Evolutionary conservation across 2,797 vertebrate genomes (phyloP).

Genomic region (Coregonus sp.): DNA sequence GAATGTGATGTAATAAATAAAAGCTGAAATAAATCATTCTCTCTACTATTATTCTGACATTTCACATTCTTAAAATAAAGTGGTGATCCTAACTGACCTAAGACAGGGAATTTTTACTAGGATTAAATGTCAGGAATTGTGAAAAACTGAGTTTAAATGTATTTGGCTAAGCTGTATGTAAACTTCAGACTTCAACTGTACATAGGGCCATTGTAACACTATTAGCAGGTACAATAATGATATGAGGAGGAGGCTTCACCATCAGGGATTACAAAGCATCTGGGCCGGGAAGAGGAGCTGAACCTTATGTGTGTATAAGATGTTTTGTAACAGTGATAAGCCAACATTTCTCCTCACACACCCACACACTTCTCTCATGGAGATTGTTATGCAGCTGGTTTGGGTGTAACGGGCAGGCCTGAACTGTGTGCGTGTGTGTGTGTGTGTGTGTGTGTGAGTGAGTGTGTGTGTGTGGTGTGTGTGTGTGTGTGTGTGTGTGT

Average conservation of each 20-base stretch:
- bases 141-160: too few relatives aligned
- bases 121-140: too few relatives aligned
- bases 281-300: constrained; percentile 36
- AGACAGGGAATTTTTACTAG: too few relatives aligned
- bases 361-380: constrained; percentile 16
- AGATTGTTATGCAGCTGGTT: constrained; percentile 8
- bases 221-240: neutral
- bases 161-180: too few relatives aligned
- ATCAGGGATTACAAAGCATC: neutral
- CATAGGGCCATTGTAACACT: neutral
- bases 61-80: too few relatives aligned
- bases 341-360: neutral
- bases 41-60: too few relatives aligned
- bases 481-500: too few relatives aligned
- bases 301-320: constrained; percentile 5
- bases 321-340: constrained; percentile 6
- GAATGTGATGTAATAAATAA: too few relatives aligned
- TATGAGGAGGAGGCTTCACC: neutral
- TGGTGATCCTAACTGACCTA: too few relatives aligned
- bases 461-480: too few relatives aligned
- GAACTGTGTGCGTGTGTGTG: neutral
- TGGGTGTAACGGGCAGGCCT: neutral
- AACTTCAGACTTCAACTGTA: too few relatives aligned
- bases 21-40: too few relatives aligned
- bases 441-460: constrained; percentile 3